Evolutionary conservation across 2,888 invertebrate species (phyloP).

Genomic region (Eupithecia vulgata): DNA sequence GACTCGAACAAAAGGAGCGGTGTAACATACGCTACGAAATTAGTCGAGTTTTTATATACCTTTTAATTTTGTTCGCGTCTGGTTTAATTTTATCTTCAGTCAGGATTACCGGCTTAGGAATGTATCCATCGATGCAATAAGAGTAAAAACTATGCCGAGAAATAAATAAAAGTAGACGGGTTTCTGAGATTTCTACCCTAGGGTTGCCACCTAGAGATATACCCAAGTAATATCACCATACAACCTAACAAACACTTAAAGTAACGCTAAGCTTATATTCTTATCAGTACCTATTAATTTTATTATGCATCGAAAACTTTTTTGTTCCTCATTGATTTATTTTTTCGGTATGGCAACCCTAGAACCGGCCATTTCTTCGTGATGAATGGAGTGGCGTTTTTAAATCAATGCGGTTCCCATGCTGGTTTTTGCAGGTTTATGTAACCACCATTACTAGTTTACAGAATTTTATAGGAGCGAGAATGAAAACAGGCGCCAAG

Average conservation of each 20-base stretch:
- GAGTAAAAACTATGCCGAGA: conserved; percentile 78
- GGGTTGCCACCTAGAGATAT: conserved; percentile 49
- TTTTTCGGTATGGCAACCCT: conserved; percentile 48
- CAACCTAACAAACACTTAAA: too few species aligned
- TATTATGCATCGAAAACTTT: neutral
- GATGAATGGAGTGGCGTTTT: conserved; percentile 77
- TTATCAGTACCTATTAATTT: too few species aligned
- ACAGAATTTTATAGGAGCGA: conserved; percentile 53
- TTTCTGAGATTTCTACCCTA: conserved; percentile 75
- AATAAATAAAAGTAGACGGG: conserved; percentile 81
- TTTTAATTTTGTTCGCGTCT: conserved; percentile 84
- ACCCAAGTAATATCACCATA: too few species aligned
- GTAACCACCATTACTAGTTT: conserved; percentile 24
- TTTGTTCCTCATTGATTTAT: neutral
- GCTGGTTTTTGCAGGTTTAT: conserved; percentile 54
- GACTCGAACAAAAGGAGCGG: conserved; percentile 51
- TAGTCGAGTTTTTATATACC: conserved; percentile 79
- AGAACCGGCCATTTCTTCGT: conserved; percentile 56
- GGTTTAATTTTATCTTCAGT: conserved; percentile 83
- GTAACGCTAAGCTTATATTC: too few species aligned
- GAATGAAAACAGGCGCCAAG: conserved; percentile 60
- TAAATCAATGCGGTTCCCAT: conserved; percentile 62
- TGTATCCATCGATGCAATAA: conserved; percentile 79
- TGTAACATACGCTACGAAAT: conserved; percentile 80
- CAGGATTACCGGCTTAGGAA: conserved; percentile 83